Base-by-base conservation (phyloP, 2,797 vertebrate species). In the Pseudomugil tenellus region DNA sequence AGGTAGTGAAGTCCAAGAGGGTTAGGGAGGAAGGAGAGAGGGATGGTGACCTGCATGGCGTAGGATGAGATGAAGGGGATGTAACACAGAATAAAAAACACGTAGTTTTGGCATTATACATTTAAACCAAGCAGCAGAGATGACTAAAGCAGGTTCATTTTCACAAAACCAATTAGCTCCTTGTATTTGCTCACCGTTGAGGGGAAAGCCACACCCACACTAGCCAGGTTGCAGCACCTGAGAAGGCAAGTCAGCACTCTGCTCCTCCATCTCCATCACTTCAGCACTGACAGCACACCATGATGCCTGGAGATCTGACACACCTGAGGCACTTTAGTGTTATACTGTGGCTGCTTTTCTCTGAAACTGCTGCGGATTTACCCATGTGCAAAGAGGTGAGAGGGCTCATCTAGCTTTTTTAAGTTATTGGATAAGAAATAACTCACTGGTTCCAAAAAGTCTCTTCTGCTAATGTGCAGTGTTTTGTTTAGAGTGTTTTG, bases 341-440 rank as follows among this genome's bases (percentile, higher is more conserved):
- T 29, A 13, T 83, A 1, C 64, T 90, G 19, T 73, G 77, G 83
- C 68, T 91, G 29, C 70, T 93, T 53, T 49, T 88, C 0, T 63
- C 70, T 3, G 76, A 31, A 3, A 46, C 74, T 6, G 63, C 77
- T 28, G 83, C 90, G 19, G 93, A 95, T 28, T 58, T 95, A 63
- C 94, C 94, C 43, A 89, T 93, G 79, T 95, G 94, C 74, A 94
- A 92, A 87, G 92, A 93, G 94, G 94, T 95, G 90, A 92, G 93
- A 23, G 58, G 7, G 41, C 34, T 51, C 28, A n/a, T 8, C 12
- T 13, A 17, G 7, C 7, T 41, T 41, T 41, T 41, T 41, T 6
- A 14, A 17, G 1, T 19, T n/a, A n/a, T 16, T 46, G 39, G 17
- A 19, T 43, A 19, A 43, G 39, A 43, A 9, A 46, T 10, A 46